Evolutionary conservation across 2,888 invertebrate genomes (phyloP).

Genomic region (Alloplasta piceator): DNA sequence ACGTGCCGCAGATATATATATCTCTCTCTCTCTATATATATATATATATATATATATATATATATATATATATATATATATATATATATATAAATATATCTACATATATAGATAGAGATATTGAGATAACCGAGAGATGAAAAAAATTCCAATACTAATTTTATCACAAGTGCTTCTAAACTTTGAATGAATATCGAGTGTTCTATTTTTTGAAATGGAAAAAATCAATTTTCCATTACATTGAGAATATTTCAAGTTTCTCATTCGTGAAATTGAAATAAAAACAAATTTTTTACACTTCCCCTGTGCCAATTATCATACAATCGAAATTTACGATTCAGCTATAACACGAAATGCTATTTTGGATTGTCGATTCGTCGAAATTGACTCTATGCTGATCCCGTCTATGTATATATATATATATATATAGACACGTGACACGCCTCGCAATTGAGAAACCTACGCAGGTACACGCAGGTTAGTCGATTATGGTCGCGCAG

Average conservation of each 20-base stretch:
- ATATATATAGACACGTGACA: slow-evolving; percentile 43
- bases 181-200: background rate
- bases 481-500: slow-evolving; percentile 48
- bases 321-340: slow-evolving; percentile 36
- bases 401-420: slow-evolving; percentile 1
- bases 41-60: background rate
- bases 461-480: slow-evolving; percentile 50
- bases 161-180: background rate
- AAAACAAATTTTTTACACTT: background rate
- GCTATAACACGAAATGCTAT: slow-evolving; percentile 20
- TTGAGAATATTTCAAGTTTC: no score
- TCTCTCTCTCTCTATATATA: background rate
- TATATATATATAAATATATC: background rate
- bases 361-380: slow-evolving; percentile 40
- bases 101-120: background rate
- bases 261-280: background rate
- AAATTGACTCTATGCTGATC: slow-evolving; percentile 24
- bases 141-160: background rate
- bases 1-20: background rate
- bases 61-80: background rate
- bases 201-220: background rate
- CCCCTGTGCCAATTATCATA: slow-evolving; percentile 18
- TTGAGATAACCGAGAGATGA: background rate
- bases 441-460: slow-evolving; percentile 49
- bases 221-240: background rate